A percentile compares a stretch with the other conserved stretches of the same genome.
These are phyloP conservation scores for Camponotus floridanus DNA, from an alignment of 1,140 invertebrate species.

Conservation along the genomic window DNA sequence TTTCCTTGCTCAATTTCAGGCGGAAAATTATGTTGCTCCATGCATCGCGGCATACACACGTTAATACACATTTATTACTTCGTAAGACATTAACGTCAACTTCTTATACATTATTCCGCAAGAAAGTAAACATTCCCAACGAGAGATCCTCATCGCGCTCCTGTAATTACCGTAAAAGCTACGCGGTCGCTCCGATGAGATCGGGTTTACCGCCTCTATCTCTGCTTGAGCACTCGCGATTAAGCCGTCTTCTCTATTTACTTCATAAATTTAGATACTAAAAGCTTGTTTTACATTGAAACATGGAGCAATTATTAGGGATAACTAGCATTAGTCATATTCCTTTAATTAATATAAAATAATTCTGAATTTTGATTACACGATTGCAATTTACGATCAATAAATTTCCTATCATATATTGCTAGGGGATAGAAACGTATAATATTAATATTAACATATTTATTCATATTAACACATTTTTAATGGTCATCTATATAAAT, in stretches of 20 bases:
- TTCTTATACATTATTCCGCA: constrained; percentile 24
- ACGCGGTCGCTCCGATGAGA: constrained; percentile 24
- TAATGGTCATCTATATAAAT: not conserved
- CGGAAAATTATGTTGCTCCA: constrained; percentile 13
- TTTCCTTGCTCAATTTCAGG: constrained; percentile 41
- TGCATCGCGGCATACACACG: not conserved
- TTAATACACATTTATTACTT: constrained; percentile 36
- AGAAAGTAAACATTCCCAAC: constrained; percentile 48
- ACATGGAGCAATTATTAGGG: not conserved
- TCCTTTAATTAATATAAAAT: constrained; percentile 24
- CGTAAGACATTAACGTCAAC: constrained; percentile 21
- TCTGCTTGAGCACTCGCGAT: constrained; percentile 19
- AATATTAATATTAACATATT: not conserved
- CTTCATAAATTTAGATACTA: constrained; percentile 3
- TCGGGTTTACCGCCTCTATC: constrained; percentile 2
- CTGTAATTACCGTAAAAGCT: constrained; percentile 55
- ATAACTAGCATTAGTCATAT: constrained; percentile 11
- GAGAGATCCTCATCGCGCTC: constrained; percentile 27
- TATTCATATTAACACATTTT: too few species aligned
- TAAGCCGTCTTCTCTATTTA: not conserved
- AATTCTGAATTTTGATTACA: constrained; percentile 16
- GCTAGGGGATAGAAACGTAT: not conserved
- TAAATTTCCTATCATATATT: not conserved
- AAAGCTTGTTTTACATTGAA: not conserved
- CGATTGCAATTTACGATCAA: not conserved